Evolutionary conservation across 1,140 invertebrate genomes (phyloP).

Genomic region (Papilio polytes): DNA sequence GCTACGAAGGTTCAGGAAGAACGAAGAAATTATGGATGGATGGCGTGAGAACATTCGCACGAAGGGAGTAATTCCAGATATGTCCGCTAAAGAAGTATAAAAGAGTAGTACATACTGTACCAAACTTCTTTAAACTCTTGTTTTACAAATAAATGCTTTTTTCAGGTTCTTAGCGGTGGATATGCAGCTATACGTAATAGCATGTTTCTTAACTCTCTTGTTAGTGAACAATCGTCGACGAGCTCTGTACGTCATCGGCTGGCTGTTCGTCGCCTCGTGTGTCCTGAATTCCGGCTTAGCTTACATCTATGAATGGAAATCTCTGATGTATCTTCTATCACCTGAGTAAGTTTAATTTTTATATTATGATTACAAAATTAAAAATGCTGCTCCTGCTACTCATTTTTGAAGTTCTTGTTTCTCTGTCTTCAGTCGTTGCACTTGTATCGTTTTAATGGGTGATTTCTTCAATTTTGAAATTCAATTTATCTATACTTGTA

Average conservation of each 20-base stretch:
- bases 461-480: no score
- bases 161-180: slow-evolving; percentile 61
- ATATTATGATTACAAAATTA: no score
- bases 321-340: slow-evolving; percentile 48
- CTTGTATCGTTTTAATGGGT: no score
- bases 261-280: slow-evolving; percentile 44
- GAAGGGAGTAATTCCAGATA: no score
- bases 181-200: slow-evolving; percentile 55
- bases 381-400: no score
- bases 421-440: no score
- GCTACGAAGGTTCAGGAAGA: no score
- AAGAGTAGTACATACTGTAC: no score
- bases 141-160: not conserved
- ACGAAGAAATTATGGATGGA: no score
- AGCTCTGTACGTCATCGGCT: slow-evolving; percentile 44
- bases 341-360: slow-evolving; percentile 55
- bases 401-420: no score
- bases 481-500: not conserved
- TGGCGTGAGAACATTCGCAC: no score
- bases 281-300: slow-evolving; percentile 48
- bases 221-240: slow-evolving; percentile 44
- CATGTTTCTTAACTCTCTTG: slow-evolving; percentile 45
- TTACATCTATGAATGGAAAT: slow-evolving; percentile 53
- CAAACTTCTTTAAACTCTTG: not conserved
- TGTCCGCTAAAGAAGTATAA: no score